A percentile compares a stretch with the other conserved stretches of the same genome.
Evolutionary conservation across 2,113 vertebrate species (phyloP).

Genomic region (Paramisgurnus dabryanus): DNA sequence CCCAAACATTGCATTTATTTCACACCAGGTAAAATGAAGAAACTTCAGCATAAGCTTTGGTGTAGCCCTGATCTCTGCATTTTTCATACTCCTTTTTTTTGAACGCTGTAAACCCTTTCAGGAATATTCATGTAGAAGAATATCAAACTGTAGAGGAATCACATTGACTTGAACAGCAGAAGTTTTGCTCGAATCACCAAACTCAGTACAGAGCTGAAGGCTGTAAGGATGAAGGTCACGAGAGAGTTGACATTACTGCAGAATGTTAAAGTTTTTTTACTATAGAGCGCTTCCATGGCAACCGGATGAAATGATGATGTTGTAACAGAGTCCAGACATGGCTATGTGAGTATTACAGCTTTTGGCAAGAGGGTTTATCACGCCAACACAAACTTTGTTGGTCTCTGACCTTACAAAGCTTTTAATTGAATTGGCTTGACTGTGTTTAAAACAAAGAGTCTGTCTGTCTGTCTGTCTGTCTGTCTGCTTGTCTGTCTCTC

Average conservation of each 20-base stretch:
- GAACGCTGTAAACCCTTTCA: background rate
- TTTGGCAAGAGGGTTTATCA: too few relatives aligned
- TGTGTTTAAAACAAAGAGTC: too few relatives aligned
- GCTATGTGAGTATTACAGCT: background rate
- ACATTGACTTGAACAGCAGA: background rate
- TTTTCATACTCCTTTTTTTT: too few relatives aligned
- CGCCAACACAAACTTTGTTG: too few relatives aligned
- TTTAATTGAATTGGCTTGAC: too few relatives aligned
- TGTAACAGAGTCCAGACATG: background rate
- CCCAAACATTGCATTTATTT: too few relatives aligned
- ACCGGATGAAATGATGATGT: background rate
- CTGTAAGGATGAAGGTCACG: background rate
- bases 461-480: conserved; percentile 7
- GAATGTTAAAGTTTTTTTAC: background rate
- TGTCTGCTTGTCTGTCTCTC: background rate
- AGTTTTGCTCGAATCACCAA: background rate
- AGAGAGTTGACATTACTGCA: background rate
- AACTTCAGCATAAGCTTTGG: too few relatives aligned
- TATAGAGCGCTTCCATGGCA: background rate
- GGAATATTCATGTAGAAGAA: background rate
- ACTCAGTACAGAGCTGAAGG: background rate
- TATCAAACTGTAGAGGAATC: background rate
- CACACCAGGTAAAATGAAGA: too few relatives aligned
- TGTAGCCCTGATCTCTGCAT: too few relatives aligned
- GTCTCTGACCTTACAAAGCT: too few relatives aligned